Conservation (phyloP, 2,888 invertebrate genomes). For the Hecatera dysodea region DNA sequence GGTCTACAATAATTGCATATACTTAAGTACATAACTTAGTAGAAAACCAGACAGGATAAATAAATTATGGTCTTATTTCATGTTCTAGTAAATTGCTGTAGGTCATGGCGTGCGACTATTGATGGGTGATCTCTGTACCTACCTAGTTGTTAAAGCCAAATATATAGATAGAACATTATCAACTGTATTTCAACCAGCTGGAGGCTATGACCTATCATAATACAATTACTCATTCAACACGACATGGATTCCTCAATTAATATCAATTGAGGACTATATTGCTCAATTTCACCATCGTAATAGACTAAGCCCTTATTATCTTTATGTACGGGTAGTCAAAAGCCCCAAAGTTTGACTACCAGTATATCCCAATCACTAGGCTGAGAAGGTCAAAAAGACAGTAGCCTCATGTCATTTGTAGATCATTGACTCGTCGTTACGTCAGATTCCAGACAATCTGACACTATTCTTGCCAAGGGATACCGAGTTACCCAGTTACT, state of each 20-base stretch:
- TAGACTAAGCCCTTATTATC: neutral
- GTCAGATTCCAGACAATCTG: too few relatives aligned
- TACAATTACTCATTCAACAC: conserved; percentile 20
- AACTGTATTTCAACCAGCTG: conserved; percentile 5
- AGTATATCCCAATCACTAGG: neutral
- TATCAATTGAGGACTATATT: conserved; percentile 31
- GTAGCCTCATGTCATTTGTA: too few relatives aligned
- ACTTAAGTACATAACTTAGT: neutral
- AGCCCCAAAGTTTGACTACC: neutral
- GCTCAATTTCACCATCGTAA: conserved; percentile 6
- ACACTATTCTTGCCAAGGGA: too few relatives aligned
- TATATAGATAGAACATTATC: neutral
- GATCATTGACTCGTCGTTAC: too few relatives aligned
- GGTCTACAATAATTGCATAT: neutral
- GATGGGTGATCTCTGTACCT: neutral
- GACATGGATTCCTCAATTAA: conserved; percentile 34
- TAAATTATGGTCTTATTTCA: neutral
- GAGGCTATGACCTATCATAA: conserved; percentile 35
- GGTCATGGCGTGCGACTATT: conserved; percentile 10
- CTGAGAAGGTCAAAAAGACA: neutral
- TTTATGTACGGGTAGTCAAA: neutral
- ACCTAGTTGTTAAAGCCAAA: neutral
- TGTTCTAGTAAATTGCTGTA: neutral
- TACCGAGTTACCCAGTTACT: too few relatives aligned
- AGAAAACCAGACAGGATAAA: conserved; percentile 5